phyloP scores from a whole-genome alignment of 2,797 vertebrate genomes.

The Graptemys geographica region DNA sequence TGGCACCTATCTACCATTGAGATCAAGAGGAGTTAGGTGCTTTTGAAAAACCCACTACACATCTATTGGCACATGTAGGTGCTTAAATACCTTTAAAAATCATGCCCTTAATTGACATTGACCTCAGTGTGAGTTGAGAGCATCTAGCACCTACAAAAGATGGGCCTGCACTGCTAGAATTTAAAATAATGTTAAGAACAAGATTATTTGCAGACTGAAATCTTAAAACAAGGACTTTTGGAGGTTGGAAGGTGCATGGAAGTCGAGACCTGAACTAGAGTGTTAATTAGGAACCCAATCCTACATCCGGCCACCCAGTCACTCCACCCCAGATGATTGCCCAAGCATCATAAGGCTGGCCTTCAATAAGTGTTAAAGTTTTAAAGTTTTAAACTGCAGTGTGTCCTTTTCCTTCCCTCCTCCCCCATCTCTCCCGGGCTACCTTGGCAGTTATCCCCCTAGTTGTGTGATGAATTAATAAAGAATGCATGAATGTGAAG shows the following conservation, averaged over 20 bases:
- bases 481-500: too few relatives aligned
- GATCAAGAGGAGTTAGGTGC: background rate
- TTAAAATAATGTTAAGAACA: background rate
- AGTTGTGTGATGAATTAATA: too few relatives aligned
- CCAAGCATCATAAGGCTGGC: too few relatives aligned
- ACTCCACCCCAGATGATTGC: too few relatives aligned
- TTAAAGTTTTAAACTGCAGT: too few relatives aligned
- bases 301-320: background rate
- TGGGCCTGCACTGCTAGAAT: background rate
- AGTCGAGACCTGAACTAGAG: background rate
- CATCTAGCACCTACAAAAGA: background rate
- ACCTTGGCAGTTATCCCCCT: too few relatives aligned
- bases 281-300: background rate
- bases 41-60: background rate
- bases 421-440: too few relatives aligned
- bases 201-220: background rate
- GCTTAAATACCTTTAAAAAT: background rate
- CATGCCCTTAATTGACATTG: background rate
- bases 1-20: background rate
- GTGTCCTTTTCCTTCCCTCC: too few relatives aligned
- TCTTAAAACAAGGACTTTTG: background rate
- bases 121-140: background rate
- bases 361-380: too few relatives aligned
- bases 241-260: background rate
- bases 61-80: background rate